phyloP scores from a whole-genome alignment of 2,888 invertebrate genomes.

The Ormyrus labotus region DNA sequence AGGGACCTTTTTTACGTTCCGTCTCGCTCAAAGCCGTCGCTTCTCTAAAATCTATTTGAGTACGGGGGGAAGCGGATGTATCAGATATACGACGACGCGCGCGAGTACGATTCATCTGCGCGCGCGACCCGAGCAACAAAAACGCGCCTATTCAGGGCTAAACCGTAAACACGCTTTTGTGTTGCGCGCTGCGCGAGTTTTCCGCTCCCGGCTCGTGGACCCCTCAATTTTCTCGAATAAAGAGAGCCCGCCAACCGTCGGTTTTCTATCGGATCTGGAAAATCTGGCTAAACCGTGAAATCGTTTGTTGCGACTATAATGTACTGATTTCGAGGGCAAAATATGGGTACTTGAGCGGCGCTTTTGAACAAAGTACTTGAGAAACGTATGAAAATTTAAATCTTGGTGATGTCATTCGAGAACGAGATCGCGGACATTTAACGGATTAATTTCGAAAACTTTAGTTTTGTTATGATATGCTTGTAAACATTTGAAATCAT shows the following conservation, averaged over 20 bases:
- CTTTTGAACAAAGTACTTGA: too few relatives aligned
- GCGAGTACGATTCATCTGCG: conserved; percentile 33
- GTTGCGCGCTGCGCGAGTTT: neutral
- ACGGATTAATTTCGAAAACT: too few relatives aligned
- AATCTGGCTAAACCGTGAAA: conserved; percentile 11
- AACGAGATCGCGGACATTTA: too few relatives aligned
- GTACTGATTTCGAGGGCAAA: too few relatives aligned
- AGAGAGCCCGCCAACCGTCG: neutral
- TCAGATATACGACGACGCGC: conserved; percentile 41
- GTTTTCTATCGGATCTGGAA: neutral
- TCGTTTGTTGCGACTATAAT: conserved; percentile 14
- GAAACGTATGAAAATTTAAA: too few relatives aligned
- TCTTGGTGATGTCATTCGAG: too few relatives aligned
- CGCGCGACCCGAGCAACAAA: conserved; percentile 12
- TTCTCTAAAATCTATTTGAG: conserved; percentile 44
- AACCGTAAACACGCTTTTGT: conserved; percentile 46
- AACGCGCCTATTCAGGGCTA: conserved; percentile 37
- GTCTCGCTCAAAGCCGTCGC: conserved; percentile 26
- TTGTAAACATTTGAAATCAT: too few relatives aligned
- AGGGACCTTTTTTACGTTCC: conserved; percentile 31
- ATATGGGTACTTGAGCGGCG: too few relatives aligned
- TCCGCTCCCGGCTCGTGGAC: neutral
- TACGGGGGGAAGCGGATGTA: conserved; percentile 51
- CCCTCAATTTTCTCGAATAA: neutral
- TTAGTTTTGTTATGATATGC: too few relatives aligned